Conservation (phyloP, 1,140 invertebrate genomes). For the Meloidogyne chitwoodi region DNA sequence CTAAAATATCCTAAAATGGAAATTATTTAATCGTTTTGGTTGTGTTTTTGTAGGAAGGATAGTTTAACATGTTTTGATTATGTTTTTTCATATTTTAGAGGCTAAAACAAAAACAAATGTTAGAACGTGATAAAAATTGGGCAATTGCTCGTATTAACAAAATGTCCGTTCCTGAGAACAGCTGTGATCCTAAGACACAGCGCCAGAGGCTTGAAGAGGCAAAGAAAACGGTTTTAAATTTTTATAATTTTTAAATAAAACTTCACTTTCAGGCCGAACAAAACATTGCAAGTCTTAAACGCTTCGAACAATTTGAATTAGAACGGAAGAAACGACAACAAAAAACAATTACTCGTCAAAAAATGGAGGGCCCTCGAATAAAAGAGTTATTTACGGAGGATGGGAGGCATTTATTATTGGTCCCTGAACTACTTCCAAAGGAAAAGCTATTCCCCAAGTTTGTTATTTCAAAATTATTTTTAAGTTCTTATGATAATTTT, state of each 20-base stretch:
- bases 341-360: constrained; percentile 6
- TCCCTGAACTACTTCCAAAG: constrained; percentile 5
- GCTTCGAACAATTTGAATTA: constrained; percentile 39
- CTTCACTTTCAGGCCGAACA: constrained; percentile 1
- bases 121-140: constrained; percentile 45
- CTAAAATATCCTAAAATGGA: not conserved
- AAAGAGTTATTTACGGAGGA: constrained; percentile 2
- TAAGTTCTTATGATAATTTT: too few relatives aligned
- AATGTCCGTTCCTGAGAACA: constrained; percentile 33
- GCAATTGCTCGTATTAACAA: constrained; percentile 39
- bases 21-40: too few relatives aligned
- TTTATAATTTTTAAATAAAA: not conserved
- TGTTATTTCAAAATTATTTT: not conserved
- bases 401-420: constrained; percentile 6
- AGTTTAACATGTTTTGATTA: constrained; percentile 2
- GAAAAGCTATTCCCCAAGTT: constrained; percentile 12
- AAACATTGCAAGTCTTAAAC: too few relatives aligned
- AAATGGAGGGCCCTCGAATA: constrained; percentile 1
- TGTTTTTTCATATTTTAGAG: constrained; percentile 19
- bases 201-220: constrained; percentile 36
- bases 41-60: not conserved
- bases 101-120: constrained; percentile 19
- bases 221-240: constrained; percentile 25
- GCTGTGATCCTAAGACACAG: constrained; percentile 39
- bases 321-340: constrained; percentile 38